Conservation (phyloP, 2,888 invertebrate species). For the Torymus auratus region DNA sequence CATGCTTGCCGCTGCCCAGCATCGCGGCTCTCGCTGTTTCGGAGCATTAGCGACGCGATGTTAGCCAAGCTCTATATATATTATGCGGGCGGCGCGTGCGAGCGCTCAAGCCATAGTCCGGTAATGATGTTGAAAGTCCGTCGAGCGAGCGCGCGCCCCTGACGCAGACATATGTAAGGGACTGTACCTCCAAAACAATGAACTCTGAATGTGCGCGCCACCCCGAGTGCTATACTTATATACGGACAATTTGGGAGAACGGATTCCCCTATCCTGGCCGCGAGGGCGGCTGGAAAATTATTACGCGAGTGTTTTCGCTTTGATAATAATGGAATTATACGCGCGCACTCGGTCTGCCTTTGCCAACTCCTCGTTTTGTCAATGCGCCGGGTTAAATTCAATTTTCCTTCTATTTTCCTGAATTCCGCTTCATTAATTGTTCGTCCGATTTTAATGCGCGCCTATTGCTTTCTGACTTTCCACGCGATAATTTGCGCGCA, state of each 20-base stretch:
- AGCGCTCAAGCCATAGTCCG: not conserved
- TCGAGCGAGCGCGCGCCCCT: not conserved
- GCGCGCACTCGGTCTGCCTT: too few species aligned
- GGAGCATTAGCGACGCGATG: too few species aligned
- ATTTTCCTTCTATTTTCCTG: too few species aligned
- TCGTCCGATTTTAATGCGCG: too few species aligned
- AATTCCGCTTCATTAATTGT: too few species aligned
- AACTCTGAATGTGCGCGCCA: not conserved
- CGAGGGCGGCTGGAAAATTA: constrained; percentile 25
- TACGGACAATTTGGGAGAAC: constrained; percentile 28
- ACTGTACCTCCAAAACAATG: not conserved
- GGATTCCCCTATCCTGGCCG: not conserved
- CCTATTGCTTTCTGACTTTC: too few species aligned
- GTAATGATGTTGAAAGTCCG: constrained; percentile 44
- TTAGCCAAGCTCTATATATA: not conserved
- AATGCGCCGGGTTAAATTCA: too few species aligned
- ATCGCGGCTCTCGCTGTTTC: too few species aligned
- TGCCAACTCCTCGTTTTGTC: too few species aligned
- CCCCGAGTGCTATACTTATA: constrained; percentile 13
- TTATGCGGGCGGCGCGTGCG: not conserved
- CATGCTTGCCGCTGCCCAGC: too few species aligned
- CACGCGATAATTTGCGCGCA: too few species aligned
- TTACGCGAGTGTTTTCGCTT: constrained; percentile 11
- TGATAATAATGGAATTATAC: constrained; percentile 4
- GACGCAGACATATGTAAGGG: constrained; percentile 31